Base-by-base conservation (phyloP, 2,797 vertebrate genomes). In the Brotula barbata region DNA sequence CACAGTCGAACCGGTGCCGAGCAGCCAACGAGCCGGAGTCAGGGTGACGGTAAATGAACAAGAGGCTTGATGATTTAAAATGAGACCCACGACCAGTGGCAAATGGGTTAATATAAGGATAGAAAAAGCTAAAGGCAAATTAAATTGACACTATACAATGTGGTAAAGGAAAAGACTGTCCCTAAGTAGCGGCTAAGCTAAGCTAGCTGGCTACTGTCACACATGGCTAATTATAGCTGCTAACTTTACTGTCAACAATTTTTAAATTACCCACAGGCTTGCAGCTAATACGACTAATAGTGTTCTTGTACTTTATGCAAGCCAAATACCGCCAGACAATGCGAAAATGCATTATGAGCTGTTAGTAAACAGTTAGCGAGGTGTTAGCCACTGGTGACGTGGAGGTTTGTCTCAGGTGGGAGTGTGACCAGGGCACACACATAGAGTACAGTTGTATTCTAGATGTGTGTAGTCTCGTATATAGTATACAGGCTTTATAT, bases 41-140 rank as follows among this genome's bases (percentile, higher is more conserved):
- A 91, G 61, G 80, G 31, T 25, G 89, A 91, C 44, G 89, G 90
- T 91, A 65, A 70, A 28, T 28, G 25, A 28, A 28, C 25, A 3
- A 3, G 25, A 7, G 7, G 25, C 7, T 28, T 28, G 2, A 7
- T 0, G 21, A 19, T 19, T 0, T 17, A 3, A 36, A 11, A 19
- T n/a, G 58, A 52, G 44, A 49, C 41, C 9, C 10, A 1, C 1
- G 46, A 34, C 34, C 25, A 28, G 25, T 50, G 25, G 10, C 36
- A 51, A 22, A 5, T 31, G 13, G 16, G 11, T 12, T 11, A 7
- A 1, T 0, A 14, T 34, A n/a, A 11, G 25, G 25, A 28, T 3
- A 3, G 3, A 28, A 28, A 28, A 28, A 6, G 31, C 31, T 33
- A 33, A 6, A 33, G 31, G 2, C 11, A 33, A 33, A 33, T 11